Evolutionary conservation across 2,888 invertebrate genomes (phyloP).

Genomic region (Meteorus colon): DNA sequence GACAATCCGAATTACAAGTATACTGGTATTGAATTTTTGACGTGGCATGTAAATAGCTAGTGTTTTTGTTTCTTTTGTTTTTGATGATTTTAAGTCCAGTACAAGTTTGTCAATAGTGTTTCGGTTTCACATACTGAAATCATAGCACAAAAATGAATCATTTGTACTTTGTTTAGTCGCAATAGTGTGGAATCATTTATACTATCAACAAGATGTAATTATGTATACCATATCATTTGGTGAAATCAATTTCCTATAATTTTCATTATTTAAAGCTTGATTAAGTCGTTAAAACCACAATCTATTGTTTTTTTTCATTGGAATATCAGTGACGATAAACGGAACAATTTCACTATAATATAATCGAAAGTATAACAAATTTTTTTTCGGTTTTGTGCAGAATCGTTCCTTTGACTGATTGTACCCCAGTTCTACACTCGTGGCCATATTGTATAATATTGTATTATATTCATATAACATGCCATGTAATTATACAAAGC

Average conservation of each 20-base stretch:
- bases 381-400: background rate
- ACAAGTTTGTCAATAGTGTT: background rate
- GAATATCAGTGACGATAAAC: background rate
- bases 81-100: conserved; percentile 3
- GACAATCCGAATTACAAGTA: background rate
- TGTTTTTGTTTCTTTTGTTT: background rate
- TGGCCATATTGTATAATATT: conserved; percentile 57
- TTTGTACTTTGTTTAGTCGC: background rate
- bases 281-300: background rate
- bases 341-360: background rate
- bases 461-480: conserved; percentile 57
- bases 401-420: conserved; percentile 1
- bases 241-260: conserved; percentile 6
- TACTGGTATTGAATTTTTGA: background rate
- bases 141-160: background rate
- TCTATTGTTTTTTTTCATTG: background rate
- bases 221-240: conserved; percentile 4
- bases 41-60: conserved; percentile 26
- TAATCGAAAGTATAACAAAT: conserved; percentile 7
- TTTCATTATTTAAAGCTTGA: background rate
- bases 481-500: conserved; percentile 52
- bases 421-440: conserved; percentile 37
- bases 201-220: background rate
- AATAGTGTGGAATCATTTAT: background rate
- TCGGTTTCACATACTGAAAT: conserved; percentile 6